Base-by-base conservation (phyloP, 2,888 invertebrate genomes). In the Callimorpha dominula region DNA sequence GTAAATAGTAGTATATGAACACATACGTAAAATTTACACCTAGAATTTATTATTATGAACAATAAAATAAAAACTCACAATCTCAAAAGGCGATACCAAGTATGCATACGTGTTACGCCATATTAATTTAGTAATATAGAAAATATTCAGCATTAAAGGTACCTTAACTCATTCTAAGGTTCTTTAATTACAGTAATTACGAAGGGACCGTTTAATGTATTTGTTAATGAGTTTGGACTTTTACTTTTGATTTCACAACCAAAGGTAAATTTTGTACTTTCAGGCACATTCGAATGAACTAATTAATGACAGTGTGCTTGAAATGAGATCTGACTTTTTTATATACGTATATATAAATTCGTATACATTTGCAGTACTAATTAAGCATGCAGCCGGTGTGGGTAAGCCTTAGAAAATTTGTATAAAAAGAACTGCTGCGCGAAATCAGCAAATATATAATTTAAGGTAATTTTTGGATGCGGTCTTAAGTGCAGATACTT, bases 181-280 rank as follows among this genome's bases (percentile, higher is more conserved):
- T 68, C 68, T 68, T 72, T 57, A 72, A 72, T 72, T 43, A 68
- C 63, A 20, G 72, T 68, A 68, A 72, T 72, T 72, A 65, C 65
- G 72, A 17, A 50, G 72, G 57, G 31, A 42, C 49, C 12, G 72
- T 43, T n/a, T 68, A 68, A 72, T 68, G 57, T 68, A 49, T 72
- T 65, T 72, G 72, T 72, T 72, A 72, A 72, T 68, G 72, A 68
- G 68, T 72, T 72, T 65, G 68, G 65, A 68, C 65, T 17, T 66
- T 67, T 67, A 20, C 40, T 49, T 65, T 49, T 42, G 65, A 68
- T 14, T 42, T 63, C 20, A 67, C 12, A 49, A 62, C 62, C 57
- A 60, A 68, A 68, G 68, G 68, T 57, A 43, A 68, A 60, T n/a
- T 49, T 70, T 65, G 42, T 54, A 43, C 42, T 64, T 70, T 43